Percentiles rank a stretch among this genome's conserved stretches.
phyloP scores from a whole-genome alignment of 2,113 vertebrate species.

The Empidonax traillii region DNA sequence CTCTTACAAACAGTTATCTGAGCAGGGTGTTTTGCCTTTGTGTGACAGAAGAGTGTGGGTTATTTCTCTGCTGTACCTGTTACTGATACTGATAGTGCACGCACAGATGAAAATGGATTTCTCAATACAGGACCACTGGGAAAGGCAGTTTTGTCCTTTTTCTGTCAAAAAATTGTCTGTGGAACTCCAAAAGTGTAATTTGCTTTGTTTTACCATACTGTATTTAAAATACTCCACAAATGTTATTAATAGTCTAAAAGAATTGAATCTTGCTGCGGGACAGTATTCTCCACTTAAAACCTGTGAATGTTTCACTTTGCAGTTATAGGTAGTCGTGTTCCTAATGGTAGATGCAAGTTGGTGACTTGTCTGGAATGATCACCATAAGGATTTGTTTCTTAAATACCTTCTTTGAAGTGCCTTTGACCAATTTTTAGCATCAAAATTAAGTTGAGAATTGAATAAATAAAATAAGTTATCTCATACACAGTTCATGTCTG shows the following conservation, averaged over 20 bases:
- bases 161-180: slow-evolving; percentile 19
- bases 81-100: not conserved
- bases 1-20: not conserved
- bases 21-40: not conserved
- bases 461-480: slow-evolving; percentile 66
- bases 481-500: not conserved
- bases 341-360: not conserved
- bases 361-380: slow-evolving; percentile 36
- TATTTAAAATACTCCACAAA: slow-evolving; percentile 30
- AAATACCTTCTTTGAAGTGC: slow-evolving; percentile 63
- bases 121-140: not conserved
- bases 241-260: not conserved
- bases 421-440: slow-evolving; percentile 62
- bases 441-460: slow-evolving; percentile 49
- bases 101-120: not conserved
- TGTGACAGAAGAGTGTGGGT: not conserved
- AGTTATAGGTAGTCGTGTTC: not conserved
- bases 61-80: not conserved
- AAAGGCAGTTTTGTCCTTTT: slow-evolving; percentile 8
- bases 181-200: slow-evolving; percentile 9
- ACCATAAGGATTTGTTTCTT: slow-evolving; percentile 35
- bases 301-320: slow-evolving; percentile 41
- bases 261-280: slow-evolving; percentile 55
- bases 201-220: slow-evolving; percentile 8
- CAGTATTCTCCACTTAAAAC: slow-evolving; percentile 30